Base-by-base conservation (phyloP, 1,140 invertebrate genomes). In the Gonioctena quinquepunctata region DNA sequence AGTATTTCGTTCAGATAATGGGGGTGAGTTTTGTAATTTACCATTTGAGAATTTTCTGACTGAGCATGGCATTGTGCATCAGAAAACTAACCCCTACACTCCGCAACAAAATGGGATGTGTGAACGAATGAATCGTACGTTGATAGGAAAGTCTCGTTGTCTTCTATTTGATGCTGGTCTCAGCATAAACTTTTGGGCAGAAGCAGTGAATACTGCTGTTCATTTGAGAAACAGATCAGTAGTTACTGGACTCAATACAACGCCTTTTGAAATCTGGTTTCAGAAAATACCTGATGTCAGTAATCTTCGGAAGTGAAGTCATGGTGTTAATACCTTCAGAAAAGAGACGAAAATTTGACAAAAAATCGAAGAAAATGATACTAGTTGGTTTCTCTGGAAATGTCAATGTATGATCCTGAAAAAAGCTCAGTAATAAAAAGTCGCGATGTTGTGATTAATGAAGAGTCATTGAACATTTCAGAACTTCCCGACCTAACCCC, bases 61-160 rank as follows among this genome's bases (percentile, higher is more conserved):
- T 67, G 27, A 70, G 22, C 56, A 56, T 62, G 79, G 78, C 50
- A 79, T 81, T n/a, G 52, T 68, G 26, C 28, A 69, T 49, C 71
- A 77, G 66, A 70, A 69, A 65, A 80, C 71, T 16, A 73, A 77
- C 16, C 60, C 72, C 6, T 82, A 85, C 57, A 78, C 80, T n/a
- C 79, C 85, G 54, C 63, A 83, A 68, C 80, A 83, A 66, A 87
- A 87, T 77, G 84, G 84, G 11, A 65, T 78, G 22, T 72, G 77
- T 19, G 85, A 86, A 70, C 57, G 82, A 48, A 72, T 79, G 23
- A 85, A 85, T 70, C 59, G 84, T 18, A 85, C 77, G 3, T 50
- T 85, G 1, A 71, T 79, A 2, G 79, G 84, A 52, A 80, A 74
- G 62, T 81, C 83, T 33, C 73, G 80, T 70, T 77, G 78, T 64